A percentile compares a stretch with the other conserved stretches of the same genome.
Evolutionary conservation across 2,113 vertebrate species (phyloP).

Genomic region (Brachionichthys hirsutus): DNA sequence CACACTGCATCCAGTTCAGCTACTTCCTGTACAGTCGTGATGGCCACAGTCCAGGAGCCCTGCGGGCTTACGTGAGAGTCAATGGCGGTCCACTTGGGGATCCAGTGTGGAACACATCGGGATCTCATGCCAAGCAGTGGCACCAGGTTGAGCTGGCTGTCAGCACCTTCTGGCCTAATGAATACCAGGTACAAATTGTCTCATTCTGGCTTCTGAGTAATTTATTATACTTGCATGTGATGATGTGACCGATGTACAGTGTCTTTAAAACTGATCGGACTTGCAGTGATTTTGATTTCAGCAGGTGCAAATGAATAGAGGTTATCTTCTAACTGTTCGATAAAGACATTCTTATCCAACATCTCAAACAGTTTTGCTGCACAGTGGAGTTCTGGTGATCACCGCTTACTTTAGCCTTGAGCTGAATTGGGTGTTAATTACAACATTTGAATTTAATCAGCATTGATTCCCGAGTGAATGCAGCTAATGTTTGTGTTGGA

Average conservation of each 20-base stretch:
- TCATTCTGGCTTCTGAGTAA: background rate
- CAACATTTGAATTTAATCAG: conserved; percentile 71
- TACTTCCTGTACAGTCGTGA: conserved; percentile 95
- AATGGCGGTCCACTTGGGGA: conserved; percentile 88
- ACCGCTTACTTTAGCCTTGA: conserved; percentile 43
- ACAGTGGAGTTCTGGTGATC: conserved; percentile 42
- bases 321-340: background rate
- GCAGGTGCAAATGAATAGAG: conserved; percentile 1
- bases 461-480: conserved; percentile 60
- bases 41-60: conserved; percentile 88
- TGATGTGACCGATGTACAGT: background rate
- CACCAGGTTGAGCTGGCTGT: conserved; percentile 94
- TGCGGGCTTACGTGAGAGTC: conserved; percentile 88
- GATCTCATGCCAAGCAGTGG: conserved; percentile 90
- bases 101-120: conserved; percentile 88
- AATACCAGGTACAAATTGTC: conserved; percentile 87
- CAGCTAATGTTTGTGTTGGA: conserved; percentile 48
- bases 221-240: background rate
- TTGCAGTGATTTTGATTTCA: background rate
- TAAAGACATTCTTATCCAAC: conserved; percentile 5
- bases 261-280: too few relatives aligned
- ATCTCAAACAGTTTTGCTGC: conserved; percentile 22
- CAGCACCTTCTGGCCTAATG: conserved; percentile 97
- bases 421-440: conserved; percentile 72
- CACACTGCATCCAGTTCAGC: conserved; percentile 97